Base-by-base conservation (phyloP, 1,140 invertebrate genomes). In the Rhagoletis zephyria region DNA sequence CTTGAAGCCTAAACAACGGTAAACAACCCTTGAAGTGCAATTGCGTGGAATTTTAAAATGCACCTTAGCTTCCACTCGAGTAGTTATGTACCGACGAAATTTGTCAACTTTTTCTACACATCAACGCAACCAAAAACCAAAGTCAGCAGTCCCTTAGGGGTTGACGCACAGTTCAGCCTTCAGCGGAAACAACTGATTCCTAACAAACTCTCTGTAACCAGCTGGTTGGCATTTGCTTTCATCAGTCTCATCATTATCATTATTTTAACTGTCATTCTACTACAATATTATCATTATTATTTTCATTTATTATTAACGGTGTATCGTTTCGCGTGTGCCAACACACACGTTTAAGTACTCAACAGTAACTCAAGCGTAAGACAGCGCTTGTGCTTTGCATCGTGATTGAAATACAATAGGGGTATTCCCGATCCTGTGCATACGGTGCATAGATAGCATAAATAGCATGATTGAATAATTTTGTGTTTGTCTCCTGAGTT, bases 241-340 rank as follows among this genome's bases (percentile, higher is more conserved):
- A 81, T 30, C 74, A 81, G 19, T 12, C 45, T 81, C 74, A 81
- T 81, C 74, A 81, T 81, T 81, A 81, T 81, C 48, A 81, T 81
- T 81, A 81, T 48, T 59, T 81, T 81, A 59, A 81, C 56, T 81
- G 74, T 81, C 45, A 42, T 51, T 7, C 74, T 81, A 12, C 48
- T 48, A 81, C 74, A 56, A 81, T 81, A 56, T 56, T 81, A 51
- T 81, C 19, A 81, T 56, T 56, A 51, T 81, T 56, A 81, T 56
- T 56, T 56, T 81, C n/a, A 42, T 59, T 81, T 56, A 81, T 81
- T 81, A 81, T 81, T 81, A 81, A 81, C 74, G 74, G 74, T 81
- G 48, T 81, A 59, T 10, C 74, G 74, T 51, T 81, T 56, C 48
- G 74, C 74, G n/a, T 81, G 74, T 81, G 74, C 19, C 74, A 81